Conservation (phyloP, 2,888 invertebrate species). For the Tiliacea citrago region DNA sequence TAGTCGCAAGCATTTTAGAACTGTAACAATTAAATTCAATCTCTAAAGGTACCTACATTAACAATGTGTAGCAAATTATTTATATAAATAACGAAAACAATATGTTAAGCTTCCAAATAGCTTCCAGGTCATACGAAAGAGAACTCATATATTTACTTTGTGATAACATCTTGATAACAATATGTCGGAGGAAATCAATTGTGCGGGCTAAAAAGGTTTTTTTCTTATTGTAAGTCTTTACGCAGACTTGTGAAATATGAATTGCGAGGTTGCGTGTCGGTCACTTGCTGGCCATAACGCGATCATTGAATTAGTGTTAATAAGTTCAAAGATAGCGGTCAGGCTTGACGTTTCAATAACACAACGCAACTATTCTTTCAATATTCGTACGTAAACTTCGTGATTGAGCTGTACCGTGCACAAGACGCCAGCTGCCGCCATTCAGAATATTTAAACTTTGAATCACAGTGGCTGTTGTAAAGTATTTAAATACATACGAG, state of each 20-base stretch:
- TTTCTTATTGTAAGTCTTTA: constrained; percentile 64
- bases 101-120: constrained; percentile 40
- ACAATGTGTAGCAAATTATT: neutral
- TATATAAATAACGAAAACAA: constrained; percentile 33
- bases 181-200: constrained; percentile 71
- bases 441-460: constrained; percentile 48
- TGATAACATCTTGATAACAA: constrained; percentile 72
- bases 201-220: constrained; percentile 68
- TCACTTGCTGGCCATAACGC: constrained; percentile 76
- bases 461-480: constrained; percentile 72
- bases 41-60: constrained; percentile 23
- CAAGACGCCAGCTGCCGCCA: constrained; percentile 35
- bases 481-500: constrained; percentile 68
- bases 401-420: constrained; percentile 33
- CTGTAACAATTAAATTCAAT: constrained; percentile 91
- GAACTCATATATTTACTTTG: constrained; percentile 67
- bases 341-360: constrained; percentile 71
- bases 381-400: constrained; percentile 63
- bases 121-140: constrained; percentile 62
- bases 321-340: constrained; percentile 80
- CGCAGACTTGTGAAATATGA: constrained; percentile 77
- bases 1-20: constrained; percentile 97
- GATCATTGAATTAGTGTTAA: constrained; percentile 86
- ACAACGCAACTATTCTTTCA: constrained; percentile 64
- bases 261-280: constrained; percentile 83